Percentiles rank a stretch among this genome's conserved stretches.
Conservation (phyloP, 1,140 invertebrate genomes). For the Bombus cullumanus region DNA sequence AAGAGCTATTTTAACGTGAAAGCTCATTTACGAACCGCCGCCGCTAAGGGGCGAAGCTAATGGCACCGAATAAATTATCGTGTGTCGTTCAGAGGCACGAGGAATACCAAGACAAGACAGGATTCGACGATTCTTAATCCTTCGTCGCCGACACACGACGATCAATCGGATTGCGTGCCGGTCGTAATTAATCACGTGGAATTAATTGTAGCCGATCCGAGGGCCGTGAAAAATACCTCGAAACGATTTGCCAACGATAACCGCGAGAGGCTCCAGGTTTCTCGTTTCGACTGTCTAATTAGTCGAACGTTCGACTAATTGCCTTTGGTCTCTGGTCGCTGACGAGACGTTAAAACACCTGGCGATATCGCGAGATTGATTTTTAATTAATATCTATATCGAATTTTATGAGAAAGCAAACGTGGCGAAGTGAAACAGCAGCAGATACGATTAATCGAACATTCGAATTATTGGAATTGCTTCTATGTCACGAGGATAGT, state of each 20-base stretch:
- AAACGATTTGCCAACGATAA: background rate
- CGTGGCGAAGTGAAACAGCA: too few relatives aligned
- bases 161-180: constrained; percentile 24
- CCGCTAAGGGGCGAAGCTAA: background rate
- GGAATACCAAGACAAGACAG: constrained; percentile 4
- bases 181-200: constrained; percentile 24
- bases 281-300: background rate
- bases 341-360: background rate
- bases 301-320: constrained; percentile 1
- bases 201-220: background rate
- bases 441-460: too few relatives aligned
- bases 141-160: background rate
- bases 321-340: background rate
- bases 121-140: background rate
- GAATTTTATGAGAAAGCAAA: too few relatives aligned
- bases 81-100: constrained; percentile 4
- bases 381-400: background rate
- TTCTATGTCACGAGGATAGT: too few relatives aligned
- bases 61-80: constrained; percentile 41
- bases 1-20: constrained; percentile 2
- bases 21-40: constrained; percentile 21
- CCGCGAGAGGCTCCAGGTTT: background rate
- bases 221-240: background rate
- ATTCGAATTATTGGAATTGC: too few relatives aligned
- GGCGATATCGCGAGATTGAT: background rate